Evolutionary conservation across 2,797 vertebrate species (phyloP), one percentile per base, ranked within the genome.

Genomic region (Limnodromus scolopaceus): DNA sequence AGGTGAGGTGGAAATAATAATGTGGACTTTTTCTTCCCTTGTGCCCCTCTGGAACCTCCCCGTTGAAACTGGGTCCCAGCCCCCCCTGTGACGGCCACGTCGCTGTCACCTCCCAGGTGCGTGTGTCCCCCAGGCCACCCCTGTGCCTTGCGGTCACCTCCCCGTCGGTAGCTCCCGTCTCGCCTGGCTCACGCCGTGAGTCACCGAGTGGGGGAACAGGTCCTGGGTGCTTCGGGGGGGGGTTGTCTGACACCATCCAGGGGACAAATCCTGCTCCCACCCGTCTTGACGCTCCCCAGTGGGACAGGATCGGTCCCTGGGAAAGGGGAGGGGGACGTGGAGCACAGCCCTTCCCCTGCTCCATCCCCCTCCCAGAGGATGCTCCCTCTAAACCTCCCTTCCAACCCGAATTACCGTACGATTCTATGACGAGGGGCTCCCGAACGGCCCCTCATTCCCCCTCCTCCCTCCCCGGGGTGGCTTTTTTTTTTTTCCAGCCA

Each of bases 211-310:
- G 48, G 36, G 46, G 3, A 66, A 22, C 64, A 46, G 69, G 38
- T 63, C 48, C 30, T 10, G 65, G 45, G 20, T 18, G 54, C 48
- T 57, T 36, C 1, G 2, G 75, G 60, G 69, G 48, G 43, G 4
- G 10, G n/a, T n/a, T 20, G 57, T 4, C 66, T 18, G 75, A 9
- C 38, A 64, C 38, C 48, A 10, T 0, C 13, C n/a, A 7, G 28
- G 71, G 36, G 3, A 41, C 9, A 2, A 72, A 46, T 32, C 68
- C 79, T 7, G 24, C 63, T 89, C 51, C 48, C 2, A 2, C 24
- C 32, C 1, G 0, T 16, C 1, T 3, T 16, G 55, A 9, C 24
- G 48, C 54, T 68, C 11, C 49, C 19, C 34, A 13, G 1, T 0
- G 34, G 68, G 27, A 61, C 74, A 94, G 89, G 48, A 72, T 49